phyloP scores from a whole-genome alignment of 2,888 invertebrate genomes.

The Sarcophaga carnaria region DNA sequence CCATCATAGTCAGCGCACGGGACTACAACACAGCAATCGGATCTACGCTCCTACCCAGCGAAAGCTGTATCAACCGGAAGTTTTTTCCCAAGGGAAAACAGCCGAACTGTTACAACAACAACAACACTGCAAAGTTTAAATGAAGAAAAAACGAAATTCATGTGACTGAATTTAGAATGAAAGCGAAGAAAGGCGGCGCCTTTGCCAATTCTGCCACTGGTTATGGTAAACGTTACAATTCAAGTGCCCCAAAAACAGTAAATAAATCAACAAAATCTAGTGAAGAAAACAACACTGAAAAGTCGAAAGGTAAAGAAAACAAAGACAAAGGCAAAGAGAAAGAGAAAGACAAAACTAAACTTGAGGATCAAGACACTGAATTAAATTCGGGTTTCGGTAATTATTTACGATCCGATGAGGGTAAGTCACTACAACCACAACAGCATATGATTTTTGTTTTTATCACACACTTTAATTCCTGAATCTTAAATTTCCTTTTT shows the following conservation, averaged over 20 bases:
- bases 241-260: constrained; percentile 64
- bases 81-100: no score
- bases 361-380: constrained; percentile 74
- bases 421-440: constrained; percentile 72
- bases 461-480: not conserved
- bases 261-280: constrained; percentile 33
- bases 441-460: no score
- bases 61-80: no score
- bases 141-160: not conserved
- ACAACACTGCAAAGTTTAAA: not conserved
- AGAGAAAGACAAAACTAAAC: constrained; percentile 47
- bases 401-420: constrained; percentile 80
- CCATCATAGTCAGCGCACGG: not conserved
- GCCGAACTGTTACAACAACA: no score
- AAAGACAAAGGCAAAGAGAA: not conserved
- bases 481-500: constrained; percentile 72
- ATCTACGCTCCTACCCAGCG: no score
- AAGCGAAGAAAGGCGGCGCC: constrained; percentile 76
- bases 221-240: constrained; percentile 74
- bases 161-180: constrained; percentile 72
- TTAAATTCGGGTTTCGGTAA: constrained; percentile 81
- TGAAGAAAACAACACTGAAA: constrained; percentile 30
- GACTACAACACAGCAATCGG: not conserved
- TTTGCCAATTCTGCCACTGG: constrained; percentile 77
- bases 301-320: constrained; percentile 57